phyloP scores from a whole-genome alignment of 2,797 vertebrate species.

The Gymnoscopelus braueri region DNA sequence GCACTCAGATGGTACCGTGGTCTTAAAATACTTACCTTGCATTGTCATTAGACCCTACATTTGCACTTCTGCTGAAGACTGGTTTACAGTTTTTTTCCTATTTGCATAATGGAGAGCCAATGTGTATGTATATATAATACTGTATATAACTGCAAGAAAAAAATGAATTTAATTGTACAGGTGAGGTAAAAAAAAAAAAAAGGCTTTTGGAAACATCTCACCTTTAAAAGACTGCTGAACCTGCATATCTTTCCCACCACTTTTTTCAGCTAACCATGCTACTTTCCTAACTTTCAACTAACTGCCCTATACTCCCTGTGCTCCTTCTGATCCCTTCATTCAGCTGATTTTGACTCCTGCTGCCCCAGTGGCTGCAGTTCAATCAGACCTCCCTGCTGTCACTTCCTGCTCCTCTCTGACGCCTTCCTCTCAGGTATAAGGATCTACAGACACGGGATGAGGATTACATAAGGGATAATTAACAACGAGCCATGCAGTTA shows the following conservation, averaged over 20 bases:
- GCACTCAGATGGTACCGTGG: conserved; percentile 91
- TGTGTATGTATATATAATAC: too few species aligned
- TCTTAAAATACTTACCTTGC: background rate
- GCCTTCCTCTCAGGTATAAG: conserved; percentile 88
- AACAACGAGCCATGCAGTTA: too few species aligned
- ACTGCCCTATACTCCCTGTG: conserved; percentile 32
- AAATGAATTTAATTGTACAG: too few species aligned
- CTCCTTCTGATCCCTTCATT: conserved; percentile 47
- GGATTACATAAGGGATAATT: background rate
- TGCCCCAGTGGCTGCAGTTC: conserved; percentile 91
- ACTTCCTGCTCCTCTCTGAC: conserved; percentile 88
- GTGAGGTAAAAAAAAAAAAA: too few species aligned
- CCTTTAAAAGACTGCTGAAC: too few species aligned
- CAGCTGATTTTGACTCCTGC: conserved; percentile 95
- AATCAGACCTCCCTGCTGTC: conserved; percentile 91
- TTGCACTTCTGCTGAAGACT: conserved; percentile 1
- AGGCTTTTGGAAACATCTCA: too few species aligned
- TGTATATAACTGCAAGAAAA: too few species aligned
- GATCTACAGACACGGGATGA: conserved; percentile 47
- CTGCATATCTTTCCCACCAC: conserved; percentile 8
- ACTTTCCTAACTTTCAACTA: conserved; percentile 20
- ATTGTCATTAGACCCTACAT: background rate
- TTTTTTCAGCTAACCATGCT: conserved; percentile 12
- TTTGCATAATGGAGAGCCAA: conserved; percentile 15
- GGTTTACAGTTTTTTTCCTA: background rate